phyloP scores from a whole-genome alignment of 2,113 vertebrate species.

The Epinephelus lanceolatus region DNA sequence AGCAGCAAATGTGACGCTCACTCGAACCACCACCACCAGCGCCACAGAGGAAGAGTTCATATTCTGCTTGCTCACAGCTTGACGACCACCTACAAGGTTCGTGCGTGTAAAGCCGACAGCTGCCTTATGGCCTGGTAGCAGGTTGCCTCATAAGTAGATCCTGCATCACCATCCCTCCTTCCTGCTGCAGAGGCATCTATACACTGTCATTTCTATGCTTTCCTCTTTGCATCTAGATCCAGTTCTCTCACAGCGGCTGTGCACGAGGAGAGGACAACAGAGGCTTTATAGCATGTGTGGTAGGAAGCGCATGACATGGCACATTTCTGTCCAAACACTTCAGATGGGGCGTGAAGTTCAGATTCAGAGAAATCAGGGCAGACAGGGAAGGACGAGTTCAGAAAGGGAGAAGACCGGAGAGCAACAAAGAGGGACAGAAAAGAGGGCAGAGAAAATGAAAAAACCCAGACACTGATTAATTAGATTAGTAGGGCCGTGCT shows the following conservation, averaged over 20 bases:
- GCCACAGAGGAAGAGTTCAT: conserved; percentile 31
- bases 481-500: conserved; percentile 74
- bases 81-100: conserved; percentile 40
- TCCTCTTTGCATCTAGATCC: not conserved
- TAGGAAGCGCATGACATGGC: conserved; percentile 39
- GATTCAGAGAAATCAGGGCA: conserved; percentile 28
- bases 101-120: conserved; percentile 33
- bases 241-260: not conserved
- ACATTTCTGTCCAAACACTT: conserved; percentile 31
- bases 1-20: conserved; percentile 57
- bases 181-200: conserved; percentile 48
- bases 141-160: conserved; percentile 44
- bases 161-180: conserved; percentile 32
- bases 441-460: conserved; percentile 48
- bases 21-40: conserved; percentile 32
- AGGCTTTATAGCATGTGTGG: conserved; percentile 28
- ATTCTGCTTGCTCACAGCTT: conserved; percentile 35
- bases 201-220: conserved; percentile 2
- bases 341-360: conserved; percentile 6
- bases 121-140: conserved; percentile 42
- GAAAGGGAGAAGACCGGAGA: conserved; percentile 21
- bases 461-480: conserved; percentile 78
- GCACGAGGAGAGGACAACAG: conserved; percentile 20
- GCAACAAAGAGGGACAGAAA: conserved; percentile 15
- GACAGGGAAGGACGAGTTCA: conserved; percentile 11